A percentile compares a stretch with the other conserved stretches of the same genome.
phyloP scores from a whole-genome alignment of 2,113 vertebrate genomes.

The Ceuthmochares aereus region DNA sequence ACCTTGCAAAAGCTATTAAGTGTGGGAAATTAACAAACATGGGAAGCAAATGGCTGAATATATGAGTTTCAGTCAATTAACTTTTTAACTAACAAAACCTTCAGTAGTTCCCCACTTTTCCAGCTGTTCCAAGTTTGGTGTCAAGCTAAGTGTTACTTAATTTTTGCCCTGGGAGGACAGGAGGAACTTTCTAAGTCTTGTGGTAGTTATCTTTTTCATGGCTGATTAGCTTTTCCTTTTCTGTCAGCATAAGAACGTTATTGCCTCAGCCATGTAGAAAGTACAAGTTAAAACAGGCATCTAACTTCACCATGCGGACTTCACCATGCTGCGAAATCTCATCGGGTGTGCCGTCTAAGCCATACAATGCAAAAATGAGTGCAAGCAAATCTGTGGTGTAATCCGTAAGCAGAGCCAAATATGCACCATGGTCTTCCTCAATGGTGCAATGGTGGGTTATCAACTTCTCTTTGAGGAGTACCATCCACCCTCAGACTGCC shows the following conservation, averaged over 20 bases:
- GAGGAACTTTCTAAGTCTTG: neutral
- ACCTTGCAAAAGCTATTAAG: conserved; percentile 43
- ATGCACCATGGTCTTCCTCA: neutral
- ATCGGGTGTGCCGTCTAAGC: accelerated
- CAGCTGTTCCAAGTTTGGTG: conserved; percentile 29
- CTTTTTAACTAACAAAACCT: conserved; percentile 18
- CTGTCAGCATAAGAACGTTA: neutral
- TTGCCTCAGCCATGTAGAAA: neutral
- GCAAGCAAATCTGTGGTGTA: neutral
- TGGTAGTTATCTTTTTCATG: neutral
- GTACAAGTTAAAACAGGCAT: neutral
- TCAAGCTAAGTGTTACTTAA: conserved; percentile 12
- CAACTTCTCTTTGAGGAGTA: neutral
- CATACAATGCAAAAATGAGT: neutral
- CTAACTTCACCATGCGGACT: neutral
- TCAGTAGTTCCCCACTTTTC: neutral
- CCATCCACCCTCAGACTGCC: neutral
- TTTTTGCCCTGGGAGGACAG: neutral
- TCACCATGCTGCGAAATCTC: neutral
- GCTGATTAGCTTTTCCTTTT: neutral
- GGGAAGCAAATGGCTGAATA: conserved; percentile 37
- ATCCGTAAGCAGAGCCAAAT: neutral
- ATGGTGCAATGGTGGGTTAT: neutral
- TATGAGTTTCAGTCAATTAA: conserved; percentile 39
- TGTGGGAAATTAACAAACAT: conserved; percentile 32